Percentiles rank a stretch among this genome's conserved stretches.
These are phyloP conservation scores for Scotopteryx bipunctaria DNA, from an alignment of 2,888 invertebrate species.

Conservation along the genomic window DNA sequence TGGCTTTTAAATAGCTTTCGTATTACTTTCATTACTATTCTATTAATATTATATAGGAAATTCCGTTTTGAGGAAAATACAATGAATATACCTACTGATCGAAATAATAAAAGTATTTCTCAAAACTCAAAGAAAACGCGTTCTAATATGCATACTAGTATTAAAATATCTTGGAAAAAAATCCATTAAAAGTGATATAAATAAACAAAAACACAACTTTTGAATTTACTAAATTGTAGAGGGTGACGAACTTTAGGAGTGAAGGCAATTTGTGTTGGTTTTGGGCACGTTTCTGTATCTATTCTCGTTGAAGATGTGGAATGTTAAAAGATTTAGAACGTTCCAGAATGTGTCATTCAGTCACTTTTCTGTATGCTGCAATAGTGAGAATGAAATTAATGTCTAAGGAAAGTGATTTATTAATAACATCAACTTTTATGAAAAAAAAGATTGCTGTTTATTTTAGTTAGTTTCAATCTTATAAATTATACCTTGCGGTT, in stretches of 20 bases:
- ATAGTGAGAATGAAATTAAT: conserved; percentile 4
- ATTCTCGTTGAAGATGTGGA: conserved; percentile 17
- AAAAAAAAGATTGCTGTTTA: background rate
- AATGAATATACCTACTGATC: no score
- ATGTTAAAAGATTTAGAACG: conserved; percentile 30
- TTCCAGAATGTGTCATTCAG: conserved; percentile 8
- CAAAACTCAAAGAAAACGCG: no score
- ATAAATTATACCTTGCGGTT: no score
- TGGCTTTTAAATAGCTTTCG: no score
- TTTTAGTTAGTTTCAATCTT: no score
- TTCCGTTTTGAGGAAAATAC: no score
- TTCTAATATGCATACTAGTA: no score
- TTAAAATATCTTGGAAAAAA: no score
- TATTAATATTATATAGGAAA: no score
- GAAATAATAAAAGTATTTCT: no score
- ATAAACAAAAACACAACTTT: background rate
- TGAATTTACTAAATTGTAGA: background rate
- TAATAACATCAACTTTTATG: background rate
- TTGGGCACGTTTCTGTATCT: conserved; percentile 23
- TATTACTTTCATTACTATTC: no score
- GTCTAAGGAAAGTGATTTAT: background rate
- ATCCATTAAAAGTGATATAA: background rate
- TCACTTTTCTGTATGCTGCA: background rate
- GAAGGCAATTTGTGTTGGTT: conserved; percentile 13
- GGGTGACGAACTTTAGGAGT: conserved; percentile 14